Conservation (phyloP, 2,888 invertebrate species). For the Chrysina gloriosa region DNA sequence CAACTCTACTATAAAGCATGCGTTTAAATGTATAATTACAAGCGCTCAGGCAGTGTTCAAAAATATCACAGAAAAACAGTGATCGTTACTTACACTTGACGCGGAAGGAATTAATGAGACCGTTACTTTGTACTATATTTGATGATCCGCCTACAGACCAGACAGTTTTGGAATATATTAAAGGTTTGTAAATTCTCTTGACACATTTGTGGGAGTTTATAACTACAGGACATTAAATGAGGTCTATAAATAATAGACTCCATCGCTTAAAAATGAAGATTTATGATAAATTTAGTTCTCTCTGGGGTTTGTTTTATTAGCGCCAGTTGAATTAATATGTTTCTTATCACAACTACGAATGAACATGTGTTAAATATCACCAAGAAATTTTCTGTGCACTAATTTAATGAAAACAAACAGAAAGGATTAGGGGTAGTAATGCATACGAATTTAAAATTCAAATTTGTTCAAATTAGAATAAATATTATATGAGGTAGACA, state of each 20-base stretch:
- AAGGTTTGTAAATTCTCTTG: conserved; percentile 1
- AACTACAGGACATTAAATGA: background rate
- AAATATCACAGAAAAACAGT: conserved; percentile 3
- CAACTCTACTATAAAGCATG: conserved; percentile 28
- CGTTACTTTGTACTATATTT: conserved; percentile 28
- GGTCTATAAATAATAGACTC: background rate
- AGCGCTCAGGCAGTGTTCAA: conserved; percentile 23
- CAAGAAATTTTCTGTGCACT: too few species aligned
- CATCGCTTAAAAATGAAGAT: too few species aligned
- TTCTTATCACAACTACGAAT: too few species aligned
- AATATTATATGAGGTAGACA: too few species aligned
- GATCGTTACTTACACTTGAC: conserved; percentile 33
- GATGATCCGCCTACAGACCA: conserved; percentile 8
- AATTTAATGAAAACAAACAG: too few species aligned
- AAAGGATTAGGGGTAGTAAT: too few species aligned
- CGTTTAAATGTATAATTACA: conserved; percentile 31
- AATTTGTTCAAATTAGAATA: too few species aligned
- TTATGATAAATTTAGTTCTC: too few species aligned
- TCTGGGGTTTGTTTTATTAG: too few species aligned
- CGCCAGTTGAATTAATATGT: too few species aligned
- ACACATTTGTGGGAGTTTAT: background rate
- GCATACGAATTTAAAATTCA: too few species aligned
- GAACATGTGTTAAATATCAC: too few species aligned
- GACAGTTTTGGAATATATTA: conserved; percentile 14
- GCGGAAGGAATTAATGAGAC: conserved; percentile 34